phyloP scores from a whole-genome alignment of 2,888 invertebrate genomes.

The Agrochola macilenta region DNA sequence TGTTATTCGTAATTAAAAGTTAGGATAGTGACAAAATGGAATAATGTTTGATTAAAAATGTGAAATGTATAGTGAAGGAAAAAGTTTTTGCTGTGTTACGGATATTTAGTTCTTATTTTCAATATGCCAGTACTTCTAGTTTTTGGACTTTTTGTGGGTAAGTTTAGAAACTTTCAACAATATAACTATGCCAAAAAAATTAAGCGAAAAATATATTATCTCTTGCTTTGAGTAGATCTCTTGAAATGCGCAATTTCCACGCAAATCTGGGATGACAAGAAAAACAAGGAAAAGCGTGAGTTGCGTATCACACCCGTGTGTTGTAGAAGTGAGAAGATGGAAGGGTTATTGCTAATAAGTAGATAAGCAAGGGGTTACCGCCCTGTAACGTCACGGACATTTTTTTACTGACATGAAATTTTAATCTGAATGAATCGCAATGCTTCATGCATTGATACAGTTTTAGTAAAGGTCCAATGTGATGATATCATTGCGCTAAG shows the following conservation, averaged over 20 bases:
- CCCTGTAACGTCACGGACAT: conserved; percentile 3
- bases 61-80: conserved; percentile 71
- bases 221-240: not conserved
- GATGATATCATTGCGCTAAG: not conserved
- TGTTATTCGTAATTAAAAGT: conserved; percentile 55
- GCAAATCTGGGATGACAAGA: not conserved
- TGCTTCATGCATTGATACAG: not conserved
- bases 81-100: conserved; percentile 69
- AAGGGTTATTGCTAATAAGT: conserved; percentile 13
- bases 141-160: conserved; percentile 80
- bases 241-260: conserved; percentile 13
- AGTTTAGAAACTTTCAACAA: conserved; percentile 58
- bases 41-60: conserved; percentile 68
- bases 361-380: conserved; percentile 11
- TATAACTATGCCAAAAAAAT: not conserved
- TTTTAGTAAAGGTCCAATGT: not conserved
- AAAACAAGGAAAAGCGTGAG: conserved; percentile 21
- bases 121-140: conserved; percentile 77
- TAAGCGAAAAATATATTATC: too few relatives aligned
- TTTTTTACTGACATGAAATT: not conserved
- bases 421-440: not conserved
- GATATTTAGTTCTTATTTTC: conserved; percentile 66
- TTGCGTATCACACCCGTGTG: not conserved
- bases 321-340: not conserved
- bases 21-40: conserved; percentile 57